A percentile compares a stretch with the other conserved stretches of the same genome.
Conservation (phyloP, 2,888 invertebrate species). For the Philaethria dido region DNA sequence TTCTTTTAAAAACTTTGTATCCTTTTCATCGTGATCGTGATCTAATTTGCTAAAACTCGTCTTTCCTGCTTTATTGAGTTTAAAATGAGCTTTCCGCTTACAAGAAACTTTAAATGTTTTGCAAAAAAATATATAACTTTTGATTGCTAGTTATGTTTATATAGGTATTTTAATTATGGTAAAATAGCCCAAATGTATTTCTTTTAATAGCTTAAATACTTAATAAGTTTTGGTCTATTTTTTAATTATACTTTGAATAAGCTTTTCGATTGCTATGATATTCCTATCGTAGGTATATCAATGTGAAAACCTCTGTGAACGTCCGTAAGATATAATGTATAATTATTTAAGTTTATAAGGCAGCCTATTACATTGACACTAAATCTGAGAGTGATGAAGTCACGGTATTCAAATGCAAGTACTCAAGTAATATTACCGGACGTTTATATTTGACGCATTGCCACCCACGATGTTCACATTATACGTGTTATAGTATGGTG, state of each 20-base stretch:
- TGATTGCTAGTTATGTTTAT: constrained; percentile 8
- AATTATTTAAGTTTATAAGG: constrained; percentile 20
- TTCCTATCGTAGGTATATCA: not conserved
- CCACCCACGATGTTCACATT: constrained; percentile 72
- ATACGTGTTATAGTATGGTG: constrained; percentile 39
- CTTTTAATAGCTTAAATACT: no score
- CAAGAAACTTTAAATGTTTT: constrained; percentile 17
- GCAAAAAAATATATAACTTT: not conserved
- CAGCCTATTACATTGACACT: constrained; percentile 40
- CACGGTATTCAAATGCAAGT: constrained; percentile 52
- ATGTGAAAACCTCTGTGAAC: constrained; percentile 2
- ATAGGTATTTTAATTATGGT: no score
- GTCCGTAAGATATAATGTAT: constrained; percentile 29
- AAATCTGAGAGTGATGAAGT: constrained; percentile 43
- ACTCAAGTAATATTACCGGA: constrained; percentile 61
- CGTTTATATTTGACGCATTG: constrained; percentile 70
- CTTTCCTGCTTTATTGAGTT: constrained; percentile 38
- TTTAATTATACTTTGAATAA: not conserved
- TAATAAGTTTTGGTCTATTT: not conserved
- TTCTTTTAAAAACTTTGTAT: constrained; percentile 42
- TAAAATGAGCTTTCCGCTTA: constrained; percentile 30
- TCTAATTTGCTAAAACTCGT: constrained; percentile 42
- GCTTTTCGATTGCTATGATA: no score
- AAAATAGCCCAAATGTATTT: no score
- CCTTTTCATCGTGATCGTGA: constrained; percentile 40